Evolutionary conservation across 2,113 vertebrate species (phyloP).

Genomic region (Cyrtonyx montezumae): DNA sequence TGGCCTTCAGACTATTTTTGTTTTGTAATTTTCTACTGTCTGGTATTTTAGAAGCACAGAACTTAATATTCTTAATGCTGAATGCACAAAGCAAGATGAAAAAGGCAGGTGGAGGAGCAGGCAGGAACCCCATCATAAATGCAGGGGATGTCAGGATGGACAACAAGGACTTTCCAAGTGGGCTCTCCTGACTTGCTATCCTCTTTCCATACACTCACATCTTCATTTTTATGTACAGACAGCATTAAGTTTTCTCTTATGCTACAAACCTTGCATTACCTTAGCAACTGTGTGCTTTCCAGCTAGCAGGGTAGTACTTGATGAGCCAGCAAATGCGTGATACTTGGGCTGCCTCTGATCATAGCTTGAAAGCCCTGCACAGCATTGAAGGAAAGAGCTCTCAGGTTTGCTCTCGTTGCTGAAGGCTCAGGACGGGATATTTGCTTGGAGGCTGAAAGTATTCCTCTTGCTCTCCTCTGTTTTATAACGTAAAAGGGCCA

Average conservation of each 20-base stretch:
- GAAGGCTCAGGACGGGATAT: neutral
- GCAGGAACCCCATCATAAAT: neutral
- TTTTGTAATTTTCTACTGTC: neutral
- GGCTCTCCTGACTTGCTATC: neutral
- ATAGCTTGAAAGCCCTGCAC: neutral
- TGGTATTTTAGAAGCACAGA: neutral
- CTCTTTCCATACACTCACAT: neutral
- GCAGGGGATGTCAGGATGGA: neutral
- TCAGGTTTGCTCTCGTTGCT: neutral
- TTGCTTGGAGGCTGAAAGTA: slow-evolving; percentile 18
- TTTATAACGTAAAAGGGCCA: neutral
- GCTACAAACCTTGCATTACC: neutral
- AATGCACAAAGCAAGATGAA: neutral
- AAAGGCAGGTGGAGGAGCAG: neutral
- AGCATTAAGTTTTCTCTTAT: neutral
- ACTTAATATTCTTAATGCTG: neutral
- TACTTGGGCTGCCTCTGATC: slow-evolving; percentile 18
- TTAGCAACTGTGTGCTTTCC: neutral
- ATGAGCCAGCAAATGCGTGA: slow-evolving; percentile 30
- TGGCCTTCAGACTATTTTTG: neutral
- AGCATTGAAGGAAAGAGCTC: neutral
- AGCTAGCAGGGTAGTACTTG: slow-evolving; percentile 13
- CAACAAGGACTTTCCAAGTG: neutral
- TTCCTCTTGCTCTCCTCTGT: neutral
- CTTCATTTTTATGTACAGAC: neutral